Evolutionary conservation across 2,113 vertebrate species (phyloP).

Genomic region (Prunella fulvescens): DNA sequence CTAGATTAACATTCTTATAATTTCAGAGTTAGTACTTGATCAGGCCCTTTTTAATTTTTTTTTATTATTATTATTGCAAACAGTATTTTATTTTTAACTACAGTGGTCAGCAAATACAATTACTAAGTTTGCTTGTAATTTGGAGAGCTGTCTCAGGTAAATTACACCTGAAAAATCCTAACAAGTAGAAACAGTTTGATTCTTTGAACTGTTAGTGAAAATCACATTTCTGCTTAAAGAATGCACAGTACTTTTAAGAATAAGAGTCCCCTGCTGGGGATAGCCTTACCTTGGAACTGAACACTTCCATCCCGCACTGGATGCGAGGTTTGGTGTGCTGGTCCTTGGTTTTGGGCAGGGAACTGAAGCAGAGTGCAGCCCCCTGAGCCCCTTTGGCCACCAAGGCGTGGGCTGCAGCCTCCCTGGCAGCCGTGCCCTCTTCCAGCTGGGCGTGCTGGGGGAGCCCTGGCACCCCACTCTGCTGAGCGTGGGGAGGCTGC

Average conservation of each 20-base stretch:
- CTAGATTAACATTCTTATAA: neutral
- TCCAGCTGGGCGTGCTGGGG: neutral
- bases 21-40: neutral
- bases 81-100: neutral
- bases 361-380: neutral
- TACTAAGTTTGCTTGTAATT: neutral
- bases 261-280: accelerated
- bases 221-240: neutral
- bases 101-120: too few species aligned
- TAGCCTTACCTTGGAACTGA: neutral
- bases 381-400: neutral
- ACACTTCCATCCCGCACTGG: accelerated
- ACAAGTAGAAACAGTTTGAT: neutral
- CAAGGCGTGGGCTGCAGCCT: too few species aligned
- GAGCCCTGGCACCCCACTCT: neutral
- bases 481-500: accelerated
- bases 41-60: neutral
- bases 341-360: neutral
- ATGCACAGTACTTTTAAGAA: neutral
- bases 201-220: accelerated
- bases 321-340: accelerated
- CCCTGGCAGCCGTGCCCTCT: neutral
- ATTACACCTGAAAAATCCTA: neutral
- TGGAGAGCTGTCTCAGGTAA: neutral
- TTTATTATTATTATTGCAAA: neutral